A percentile compares a stretch with the other conserved stretches of the same genome.
Evolutionary conservation across 2,888 invertebrate species (phyloP).

Genomic region (Carpatolechia fugitivella): DNA sequence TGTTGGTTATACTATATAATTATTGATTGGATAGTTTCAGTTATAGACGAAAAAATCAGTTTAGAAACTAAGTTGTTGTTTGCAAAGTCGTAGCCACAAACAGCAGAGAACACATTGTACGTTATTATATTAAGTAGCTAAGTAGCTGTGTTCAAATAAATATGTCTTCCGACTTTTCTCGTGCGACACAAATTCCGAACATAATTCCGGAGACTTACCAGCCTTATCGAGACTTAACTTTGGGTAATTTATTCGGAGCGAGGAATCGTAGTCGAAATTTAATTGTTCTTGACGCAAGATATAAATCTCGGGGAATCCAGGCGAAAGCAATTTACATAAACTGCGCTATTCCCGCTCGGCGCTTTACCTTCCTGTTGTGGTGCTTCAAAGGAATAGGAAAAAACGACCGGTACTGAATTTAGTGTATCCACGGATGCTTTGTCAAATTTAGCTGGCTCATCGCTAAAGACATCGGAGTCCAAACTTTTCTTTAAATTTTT

Average conservation of each 20-base stretch:
- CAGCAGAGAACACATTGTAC: too few species aligned
- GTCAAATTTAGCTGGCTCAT: neutral
- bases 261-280: conserved; percentile 64
- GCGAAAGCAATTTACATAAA: conserved; percentile 75
- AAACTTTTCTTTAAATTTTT: too few species aligned
- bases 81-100: too few species aligned
- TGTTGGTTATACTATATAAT: too few species aligned
- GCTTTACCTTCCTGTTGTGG: conserved; percentile 54
- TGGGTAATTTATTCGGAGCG: conserved; percentile 65
- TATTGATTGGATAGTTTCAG: too few species aligned
- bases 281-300: conserved; percentile 69
- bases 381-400: neutral
- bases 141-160: too few species aligned
- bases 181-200: conserved; percentile 6
- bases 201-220: conserved; percentile 8
- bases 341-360: conserved; percentile 54
- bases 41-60: too few species aligned
- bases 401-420: neutral
- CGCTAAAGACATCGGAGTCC: too few species aligned
- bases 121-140: too few species aligned
- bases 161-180: neutral
- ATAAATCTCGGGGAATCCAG: conserved; percentile 67
- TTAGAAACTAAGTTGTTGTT: too few species aligned
- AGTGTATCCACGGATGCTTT: neutral
- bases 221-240: conserved; percentile 37